These are phyloP conservation scores for Mormoops blainvillei DNA, from an alignment of 2,113 vertebrate genomes.

Conservation along the genomic window DNA sequence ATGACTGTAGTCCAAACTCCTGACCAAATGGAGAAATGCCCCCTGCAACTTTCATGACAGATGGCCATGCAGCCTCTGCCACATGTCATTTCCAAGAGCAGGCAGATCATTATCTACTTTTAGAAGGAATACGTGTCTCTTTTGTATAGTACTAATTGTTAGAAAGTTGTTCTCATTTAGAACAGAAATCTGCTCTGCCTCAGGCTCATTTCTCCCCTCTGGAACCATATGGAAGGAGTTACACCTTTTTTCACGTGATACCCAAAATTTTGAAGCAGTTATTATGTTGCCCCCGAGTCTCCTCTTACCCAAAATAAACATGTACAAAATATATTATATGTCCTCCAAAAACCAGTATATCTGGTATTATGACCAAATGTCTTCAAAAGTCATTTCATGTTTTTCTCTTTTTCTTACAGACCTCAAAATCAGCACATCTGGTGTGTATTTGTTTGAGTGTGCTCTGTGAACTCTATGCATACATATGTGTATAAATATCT, in stretches of 20 bases:
- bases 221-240: conserved; percentile 50
- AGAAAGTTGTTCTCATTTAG: conserved; percentile 55
- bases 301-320: conserved; percentile 28
- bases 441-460: neutral
- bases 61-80: conserved; percentile 45
- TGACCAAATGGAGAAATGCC: neutral
- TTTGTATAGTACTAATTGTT: conserved; percentile 54
- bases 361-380: neutral
- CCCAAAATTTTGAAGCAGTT: conserved; percentile 12
- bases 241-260: conserved; percentile 15
- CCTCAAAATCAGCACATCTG: neutral
- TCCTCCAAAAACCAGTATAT: neutral
- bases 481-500: neutral
- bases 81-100: conserved; percentile 55
- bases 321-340: neutral
- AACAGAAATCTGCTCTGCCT: conserved; percentile 50
- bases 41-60: conserved; percentile 26
- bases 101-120: conserved; percentile 55
- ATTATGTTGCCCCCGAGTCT: neutral
- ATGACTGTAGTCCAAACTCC: neutral
- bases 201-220: conserved; percentile 18
- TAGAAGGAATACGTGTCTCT: conserved; percentile 44
- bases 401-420: neutral
- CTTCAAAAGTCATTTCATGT: neutral
- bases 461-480: neutral